Conservation (phyloP, 2,113 vertebrate species). For the Murina feae region DNA sequence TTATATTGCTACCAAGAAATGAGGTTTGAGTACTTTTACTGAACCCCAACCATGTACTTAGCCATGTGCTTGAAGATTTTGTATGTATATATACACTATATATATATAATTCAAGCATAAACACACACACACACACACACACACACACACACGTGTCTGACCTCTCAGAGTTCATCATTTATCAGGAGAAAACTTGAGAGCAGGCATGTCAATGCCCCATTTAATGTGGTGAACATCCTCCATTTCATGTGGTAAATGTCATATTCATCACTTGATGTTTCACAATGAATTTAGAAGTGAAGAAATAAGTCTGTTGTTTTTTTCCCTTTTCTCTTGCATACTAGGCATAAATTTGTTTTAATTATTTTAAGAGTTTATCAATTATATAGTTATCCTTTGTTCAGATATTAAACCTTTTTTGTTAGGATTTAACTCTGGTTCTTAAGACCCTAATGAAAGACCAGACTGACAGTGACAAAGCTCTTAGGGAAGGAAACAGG, state of each 20-base stretch:
- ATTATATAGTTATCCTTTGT: neutral
- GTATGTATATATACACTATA: neutral
- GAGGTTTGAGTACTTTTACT: neutral
- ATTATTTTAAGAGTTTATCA: neutral
- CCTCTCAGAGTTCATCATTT: neutral
- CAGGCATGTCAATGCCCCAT: neutral
- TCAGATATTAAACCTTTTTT: neutral
- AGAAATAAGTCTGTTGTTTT: neutral
- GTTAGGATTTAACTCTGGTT: neutral
- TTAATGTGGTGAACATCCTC: neutral
- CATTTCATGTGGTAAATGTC: neutral
- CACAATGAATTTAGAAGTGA: neutral
- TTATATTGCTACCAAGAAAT: neutral
- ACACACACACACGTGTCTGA: neutral
- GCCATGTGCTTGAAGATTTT: neutral
- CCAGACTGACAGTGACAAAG: neutral
- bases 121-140: neutral
- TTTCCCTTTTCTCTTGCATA: neutral
- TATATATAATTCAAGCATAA: neutral
- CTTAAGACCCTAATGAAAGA: neutral
- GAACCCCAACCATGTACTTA: neutral
- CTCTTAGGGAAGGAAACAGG: neutral
- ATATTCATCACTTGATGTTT: neutral
- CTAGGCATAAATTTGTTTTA: neutral
- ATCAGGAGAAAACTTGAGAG: neutral